phyloP scores from a whole-genome alignment of 1,140 invertebrate species.

The Batillaria attramentaria region DNA sequence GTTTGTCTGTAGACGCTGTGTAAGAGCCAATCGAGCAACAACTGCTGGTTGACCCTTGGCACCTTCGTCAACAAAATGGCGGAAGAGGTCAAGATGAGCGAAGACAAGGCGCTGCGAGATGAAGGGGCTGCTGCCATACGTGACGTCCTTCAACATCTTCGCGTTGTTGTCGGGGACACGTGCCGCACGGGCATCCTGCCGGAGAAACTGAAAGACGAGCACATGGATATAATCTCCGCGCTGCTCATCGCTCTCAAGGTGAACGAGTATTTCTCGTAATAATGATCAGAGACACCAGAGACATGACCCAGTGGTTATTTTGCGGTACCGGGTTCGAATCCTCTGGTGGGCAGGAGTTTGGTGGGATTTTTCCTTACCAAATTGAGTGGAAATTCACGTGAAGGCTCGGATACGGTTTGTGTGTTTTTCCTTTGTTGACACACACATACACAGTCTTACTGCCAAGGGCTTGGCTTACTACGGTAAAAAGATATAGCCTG shows the following conservation, averaged over 20 bases:
- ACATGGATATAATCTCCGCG: background rate
- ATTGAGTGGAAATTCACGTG: background rate
- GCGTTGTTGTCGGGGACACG: background rate
- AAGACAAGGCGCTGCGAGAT: background rate
- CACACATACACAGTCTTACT: background rate
- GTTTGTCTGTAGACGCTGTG: slow-evolving; percentile 9
- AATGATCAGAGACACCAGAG: too few species aligned
- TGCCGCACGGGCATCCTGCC: background rate
- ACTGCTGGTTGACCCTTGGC: slow-evolving; percentile 27
- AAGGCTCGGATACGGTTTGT: background rate
- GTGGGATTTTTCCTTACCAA: background rate
- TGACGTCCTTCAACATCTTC: background rate
- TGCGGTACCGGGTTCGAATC: background rate
- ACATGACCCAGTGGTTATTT: background rate
- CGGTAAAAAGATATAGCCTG: too few species aligned
- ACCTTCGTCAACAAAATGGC: slow-evolving; percentile 20
- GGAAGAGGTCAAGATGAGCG: background rate
- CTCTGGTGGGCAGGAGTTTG: background rate
- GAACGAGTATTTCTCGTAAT: too few species aligned
- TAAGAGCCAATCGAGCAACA: background rate
- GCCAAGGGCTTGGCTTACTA: too few species aligned
- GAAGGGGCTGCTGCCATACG: background rate
- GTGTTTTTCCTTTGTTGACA: background rate
- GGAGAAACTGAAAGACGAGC: background rate
- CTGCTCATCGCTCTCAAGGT: background rate